Evolutionary conservation across 2,797 vertebrate genomes (phyloP), one percentile per base, ranked within the genome.

Genomic region (Hipposideros larvatus): DNA sequence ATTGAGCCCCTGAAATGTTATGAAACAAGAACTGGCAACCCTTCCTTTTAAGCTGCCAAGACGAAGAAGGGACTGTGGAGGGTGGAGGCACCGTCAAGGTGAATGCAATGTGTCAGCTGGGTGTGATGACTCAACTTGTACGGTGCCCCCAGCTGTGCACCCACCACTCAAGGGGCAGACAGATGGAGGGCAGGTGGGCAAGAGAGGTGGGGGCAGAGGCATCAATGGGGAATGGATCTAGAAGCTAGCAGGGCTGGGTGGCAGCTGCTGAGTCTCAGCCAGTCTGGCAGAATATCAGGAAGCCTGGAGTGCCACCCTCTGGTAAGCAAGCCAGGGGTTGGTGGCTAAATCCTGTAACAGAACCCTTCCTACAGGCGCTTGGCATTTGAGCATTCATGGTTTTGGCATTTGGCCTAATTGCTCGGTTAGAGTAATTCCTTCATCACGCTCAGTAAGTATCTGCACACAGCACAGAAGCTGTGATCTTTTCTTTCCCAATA

Each of bases 231-330:
- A 95, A 31, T 46, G 48, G 7, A 31, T 57, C 22, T n/a, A 61
- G 80, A 77, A 90, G 92, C 90, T 93, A 79, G 87, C 59, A 87
- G 68, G 41, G 34, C 66, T 7, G 2, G 65, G 55, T 87, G 77
- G 93, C 86, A 91, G 90, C 85, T 61, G 57, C 31, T 51, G 78
- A 74, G 21, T 46, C 57, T 48, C 41, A 53, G 87, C 87, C 71
- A 63, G 91, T 19, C 92, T 94, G 95, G 95, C 93, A 95, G 3
- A 83, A 28, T 28, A 75, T 92, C 82, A 88, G 97, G 93, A 91
- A 96, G 91, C 82, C 77, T 80, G 83, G 93, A 97, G 90, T 91
- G 97, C 90, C 87, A 94, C 90, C 90, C 68, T 90, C 96, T 96
- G 97, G 95, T 91, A 55, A 86, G 74, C 31, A 74, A 89, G 82